These are phyloP conservation scores for Ophiothrix spiculata DNA, from an alignment of 35 echinoderm and acorn worm species.

Conservation along the genomic window DNA sequence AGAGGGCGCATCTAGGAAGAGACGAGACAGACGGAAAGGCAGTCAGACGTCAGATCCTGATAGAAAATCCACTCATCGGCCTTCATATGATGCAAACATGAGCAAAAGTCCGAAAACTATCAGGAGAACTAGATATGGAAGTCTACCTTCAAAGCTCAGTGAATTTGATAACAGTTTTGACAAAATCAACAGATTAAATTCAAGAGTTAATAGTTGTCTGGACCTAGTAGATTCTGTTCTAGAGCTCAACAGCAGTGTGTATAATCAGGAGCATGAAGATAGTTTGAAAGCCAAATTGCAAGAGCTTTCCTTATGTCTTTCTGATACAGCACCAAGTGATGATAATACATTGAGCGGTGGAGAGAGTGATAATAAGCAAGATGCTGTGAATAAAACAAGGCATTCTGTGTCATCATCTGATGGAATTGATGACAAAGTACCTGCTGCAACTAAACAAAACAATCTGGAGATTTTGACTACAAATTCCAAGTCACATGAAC, in stretches of 20 bases:
- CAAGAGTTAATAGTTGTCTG: not conserved
- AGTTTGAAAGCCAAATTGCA: not conserved
- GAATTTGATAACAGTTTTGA: not conserved
- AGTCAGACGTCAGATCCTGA: not conserved
- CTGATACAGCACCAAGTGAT: not conserved
- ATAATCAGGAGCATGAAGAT: not conserved
- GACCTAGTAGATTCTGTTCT: not conserved
- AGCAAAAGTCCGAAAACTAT: not conserved
- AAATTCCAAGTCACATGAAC: not conserved
- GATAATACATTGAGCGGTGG: not conserved
- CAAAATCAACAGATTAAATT: not conserved
- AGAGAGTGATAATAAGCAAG: not conserved
- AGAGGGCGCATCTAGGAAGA: not conserved
- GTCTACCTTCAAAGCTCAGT: not conserved
- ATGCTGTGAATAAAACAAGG: not conserved
- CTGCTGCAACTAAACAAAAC: not conserved
- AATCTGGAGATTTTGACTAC: not conserved
- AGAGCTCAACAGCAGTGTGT: not conserved
- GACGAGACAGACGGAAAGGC: not conserved
- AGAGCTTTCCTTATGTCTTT: not conserved
- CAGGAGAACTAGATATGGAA: not conserved
- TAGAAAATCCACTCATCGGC: not conserved
- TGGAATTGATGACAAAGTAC: not conserved
- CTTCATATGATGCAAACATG: not conserved
- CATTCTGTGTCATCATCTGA: not conserved